Conservation (phyloP, 2,113 vertebrate genomes). For the Oreochromis tanganicae region DNA sequence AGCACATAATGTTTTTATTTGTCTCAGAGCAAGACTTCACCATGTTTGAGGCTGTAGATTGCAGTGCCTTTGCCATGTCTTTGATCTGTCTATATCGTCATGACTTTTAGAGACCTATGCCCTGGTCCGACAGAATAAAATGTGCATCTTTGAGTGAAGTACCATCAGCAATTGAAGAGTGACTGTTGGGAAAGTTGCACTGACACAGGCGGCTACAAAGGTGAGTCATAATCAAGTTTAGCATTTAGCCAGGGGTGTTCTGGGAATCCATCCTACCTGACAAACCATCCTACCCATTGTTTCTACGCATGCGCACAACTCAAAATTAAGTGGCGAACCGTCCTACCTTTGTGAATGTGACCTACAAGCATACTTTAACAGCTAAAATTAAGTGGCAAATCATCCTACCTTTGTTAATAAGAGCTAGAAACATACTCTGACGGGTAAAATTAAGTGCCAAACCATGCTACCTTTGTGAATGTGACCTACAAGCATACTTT, state of each 20-base stretch:
- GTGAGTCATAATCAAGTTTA: background rate
- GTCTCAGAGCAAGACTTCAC: background rate
- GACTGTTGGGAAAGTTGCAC: background rate
- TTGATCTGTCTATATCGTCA: background rate
- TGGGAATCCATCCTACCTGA: background rate
- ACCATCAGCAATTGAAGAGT: background rate
- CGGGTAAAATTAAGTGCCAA: background rate
- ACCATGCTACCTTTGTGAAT: background rate
- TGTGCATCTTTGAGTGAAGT: background rate
- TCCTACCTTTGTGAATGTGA: background rate
- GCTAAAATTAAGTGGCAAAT: background rate
- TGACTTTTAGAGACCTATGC: background rate
- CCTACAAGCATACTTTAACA: background rate
- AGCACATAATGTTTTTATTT: background rate
- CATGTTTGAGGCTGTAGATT: background rate
- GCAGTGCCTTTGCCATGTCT: background rate
- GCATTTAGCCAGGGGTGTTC: background rate
- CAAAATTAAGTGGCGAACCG: background rate
- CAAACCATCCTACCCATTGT: background rate
- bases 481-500: background rate
- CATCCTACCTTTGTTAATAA: background rate
- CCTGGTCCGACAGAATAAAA: background rate
- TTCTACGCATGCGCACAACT: background rate
- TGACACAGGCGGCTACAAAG: background rate
- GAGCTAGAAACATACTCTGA: background rate